Evolutionary conservation across 2,113 vertebrate species (phyloP).

Genomic region (Carollia perspicillata): DNA sequence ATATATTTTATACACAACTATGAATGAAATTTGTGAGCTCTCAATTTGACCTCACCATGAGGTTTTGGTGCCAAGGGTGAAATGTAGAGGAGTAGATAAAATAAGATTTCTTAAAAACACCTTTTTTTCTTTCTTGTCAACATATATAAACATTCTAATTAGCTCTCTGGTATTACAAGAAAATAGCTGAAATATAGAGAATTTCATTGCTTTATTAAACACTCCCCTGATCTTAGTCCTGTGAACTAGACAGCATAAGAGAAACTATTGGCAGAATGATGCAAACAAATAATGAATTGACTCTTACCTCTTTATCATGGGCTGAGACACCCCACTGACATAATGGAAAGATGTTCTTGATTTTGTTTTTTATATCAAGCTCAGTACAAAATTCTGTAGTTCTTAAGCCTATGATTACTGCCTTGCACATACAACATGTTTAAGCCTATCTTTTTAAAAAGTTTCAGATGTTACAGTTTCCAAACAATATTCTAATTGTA

Average conservation of each 20-base stretch:
- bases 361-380: constrained; percentile 41
- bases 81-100: constrained; percentile 27
- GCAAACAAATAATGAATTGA: constrained; percentile 52
- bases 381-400: constrained; percentile 25
- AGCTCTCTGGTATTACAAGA: background rate
- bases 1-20: background rate
- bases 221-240: constrained; percentile 41
- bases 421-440: constrained; percentile 11
- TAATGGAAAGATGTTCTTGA: background rate
- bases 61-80: constrained; percentile 20
- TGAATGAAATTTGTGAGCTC: constrained; percentile 17
- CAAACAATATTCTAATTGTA: constrained; percentile 19
- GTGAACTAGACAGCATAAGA: constrained; percentile 23
- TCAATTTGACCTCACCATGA: constrained; percentile 27
- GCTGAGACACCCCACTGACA: background rate
- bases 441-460: constrained; percentile 24
- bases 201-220: constrained; percentile 31
- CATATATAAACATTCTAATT: constrained; percentile 38
- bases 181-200: constrained; percentile 33
- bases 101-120: constrained; percentile 38
- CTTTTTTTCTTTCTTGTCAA: constrained; percentile 37
- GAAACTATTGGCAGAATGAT: constrained; percentile 29
- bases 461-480: constrained; percentile 28
- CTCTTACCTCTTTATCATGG: constrained; percentile 29
- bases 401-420: constrained; percentile 35